Conservation (phyloP, 2,888 invertebrate species). For the Unio delphinus region DNA sequence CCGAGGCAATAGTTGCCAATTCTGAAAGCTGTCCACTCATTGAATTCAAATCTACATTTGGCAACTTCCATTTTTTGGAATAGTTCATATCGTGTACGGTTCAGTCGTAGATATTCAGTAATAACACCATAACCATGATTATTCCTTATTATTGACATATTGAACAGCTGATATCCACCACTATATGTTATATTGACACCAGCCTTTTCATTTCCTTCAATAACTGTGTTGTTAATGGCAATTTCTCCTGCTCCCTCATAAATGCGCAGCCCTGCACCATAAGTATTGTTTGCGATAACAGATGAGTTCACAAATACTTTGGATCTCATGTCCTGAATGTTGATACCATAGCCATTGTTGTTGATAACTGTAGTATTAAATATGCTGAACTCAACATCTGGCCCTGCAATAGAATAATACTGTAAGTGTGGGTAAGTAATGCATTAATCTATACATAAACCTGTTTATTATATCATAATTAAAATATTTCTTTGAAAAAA, state of each 20-base stretch:
- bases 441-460: no score
- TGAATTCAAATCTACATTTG: conserved; percentile 88
- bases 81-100: conserved; percentile 59
- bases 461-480: no score
- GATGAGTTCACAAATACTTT: conserved; percentile 88
- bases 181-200: conserved; percentile 96
- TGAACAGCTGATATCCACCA: conserved; percentile 94
- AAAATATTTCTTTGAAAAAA: no score
- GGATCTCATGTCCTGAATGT: conserved; percentile 91
- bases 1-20: conserved; percentile 91
- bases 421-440: no score
- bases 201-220: conserved; percentile 82
- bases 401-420: conserved; percentile 39
- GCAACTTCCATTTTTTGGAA: conserved; percentile 75
- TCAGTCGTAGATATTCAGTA: conserved; percentile 61
- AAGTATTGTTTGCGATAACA: conserved; percentile 83
- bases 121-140: conserved; percentile 83
- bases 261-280: conserved; percentile 91
- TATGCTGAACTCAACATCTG: conserved; percentile 75
- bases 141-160: conserved; percentile 86
- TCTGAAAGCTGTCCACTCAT: conserved; percentile 88
- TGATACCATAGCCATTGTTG: conserved; percentile 95
- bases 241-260: conserved; percentile 93
- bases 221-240: conserved; percentile 90
- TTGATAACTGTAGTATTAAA: conserved; percentile 87